Evolutionary conservation across 1,140 invertebrate species (phyloP).

Genomic region (Drosophila bipectinata): DNA sequence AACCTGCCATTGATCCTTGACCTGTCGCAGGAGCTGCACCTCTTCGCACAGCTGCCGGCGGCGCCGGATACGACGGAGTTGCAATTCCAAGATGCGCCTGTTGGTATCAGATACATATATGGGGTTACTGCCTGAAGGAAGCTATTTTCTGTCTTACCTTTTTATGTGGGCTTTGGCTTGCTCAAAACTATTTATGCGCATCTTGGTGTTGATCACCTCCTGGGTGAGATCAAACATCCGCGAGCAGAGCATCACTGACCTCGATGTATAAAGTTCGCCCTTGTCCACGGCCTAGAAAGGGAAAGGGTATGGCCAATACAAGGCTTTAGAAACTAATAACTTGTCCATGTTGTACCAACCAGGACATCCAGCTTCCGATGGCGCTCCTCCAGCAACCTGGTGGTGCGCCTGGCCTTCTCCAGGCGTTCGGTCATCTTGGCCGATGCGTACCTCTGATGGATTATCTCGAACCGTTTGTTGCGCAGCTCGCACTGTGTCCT

Average conservation of each 20-base stretch:
- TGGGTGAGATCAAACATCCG: neutral
- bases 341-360: neutral
- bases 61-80: neutral
- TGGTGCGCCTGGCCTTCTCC: neutral
- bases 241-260: neutral
- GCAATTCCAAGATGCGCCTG: neutral
- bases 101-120: neutral
- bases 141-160: neutral
- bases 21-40: neutral
- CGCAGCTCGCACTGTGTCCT: neutral
- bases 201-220: slow-evolving; percentile 5
- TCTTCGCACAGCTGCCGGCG: neutral
- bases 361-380: neutral
- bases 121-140: neutral
- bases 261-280: neutral
- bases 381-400: slow-evolving; percentile 3
- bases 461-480: neutral
- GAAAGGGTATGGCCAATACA: neutral
- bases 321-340: neutral
- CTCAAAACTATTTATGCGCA: neutral
- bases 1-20: neutral
- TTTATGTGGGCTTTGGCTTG: neutral
- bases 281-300: neutral
- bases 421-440: neutral
- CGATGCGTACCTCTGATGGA: neutral